phyloP scores from a whole-genome alignment of 1,140 invertebrate species.

The Drosophila truncata region DNA sequence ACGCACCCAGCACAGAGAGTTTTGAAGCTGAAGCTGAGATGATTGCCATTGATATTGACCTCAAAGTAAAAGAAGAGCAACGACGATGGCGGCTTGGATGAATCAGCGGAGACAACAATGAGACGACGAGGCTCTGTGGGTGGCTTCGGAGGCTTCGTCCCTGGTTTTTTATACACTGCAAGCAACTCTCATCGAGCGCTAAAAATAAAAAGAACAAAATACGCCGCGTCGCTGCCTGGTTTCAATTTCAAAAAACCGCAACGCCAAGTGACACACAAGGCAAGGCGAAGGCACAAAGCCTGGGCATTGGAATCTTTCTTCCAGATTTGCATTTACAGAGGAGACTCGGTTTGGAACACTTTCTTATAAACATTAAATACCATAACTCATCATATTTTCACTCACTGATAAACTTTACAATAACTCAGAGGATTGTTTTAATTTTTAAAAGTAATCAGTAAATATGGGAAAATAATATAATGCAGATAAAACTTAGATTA shows the following conservation, averaged over 20 bases:
- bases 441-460: neutral
- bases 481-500: too few relatives aligned
- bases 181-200: constrained; percentile 49
- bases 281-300: constrained; percentile 53
- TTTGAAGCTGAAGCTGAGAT: constrained; percentile 5
- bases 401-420: neutral
- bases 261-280: constrained; percentile 70
- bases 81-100: constrained; percentile 13
- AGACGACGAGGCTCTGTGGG: constrained; percentile 7
- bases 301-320: constrained; percentile 46
- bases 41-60: constrained; percentile 39
- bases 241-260: constrained; percentile 77
- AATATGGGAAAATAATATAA: neutral
- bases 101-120: constrained; percentile 22
- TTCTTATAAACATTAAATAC: neutral
- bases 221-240: constrained; percentile 29
- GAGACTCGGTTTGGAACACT: neutral
- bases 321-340: constrained; percentile 27
- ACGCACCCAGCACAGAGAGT: constrained; percentile 6
- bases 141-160: constrained; percentile 14
- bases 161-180: constrained; percentile 29
- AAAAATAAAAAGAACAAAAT: constrained; percentile 53
- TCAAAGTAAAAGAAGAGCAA: constrained; percentile 20
- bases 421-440: neutral
- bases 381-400: neutral